Evolutionary conservation across 2,113 vertebrate species (phyloP).

Genomic region (Smithornis capensis): DNA sequence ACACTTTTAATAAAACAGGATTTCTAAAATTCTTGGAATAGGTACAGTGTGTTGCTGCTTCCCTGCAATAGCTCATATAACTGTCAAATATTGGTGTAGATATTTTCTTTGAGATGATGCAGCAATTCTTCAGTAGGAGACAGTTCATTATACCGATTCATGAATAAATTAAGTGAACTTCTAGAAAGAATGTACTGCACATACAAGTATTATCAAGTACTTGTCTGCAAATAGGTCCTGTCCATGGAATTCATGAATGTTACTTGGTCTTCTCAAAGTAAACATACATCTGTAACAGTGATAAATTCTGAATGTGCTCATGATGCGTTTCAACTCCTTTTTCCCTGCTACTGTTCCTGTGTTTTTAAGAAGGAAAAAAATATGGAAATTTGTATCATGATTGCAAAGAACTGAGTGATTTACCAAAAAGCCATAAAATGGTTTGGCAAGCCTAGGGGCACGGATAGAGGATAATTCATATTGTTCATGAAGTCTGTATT

Average conservation of each 20-base stretch:
- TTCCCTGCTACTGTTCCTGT: not conserved
- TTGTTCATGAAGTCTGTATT: not conserved
- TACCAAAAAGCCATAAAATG: conserved; percentile 23
- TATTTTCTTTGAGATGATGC: conserved; percentile 19
- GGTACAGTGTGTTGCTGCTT: conserved; percentile 45
- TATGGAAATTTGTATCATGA: not conserved
- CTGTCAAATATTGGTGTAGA: conserved; percentile 7
- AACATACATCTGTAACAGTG: conserved; percentile 31
- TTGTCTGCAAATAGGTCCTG: conserved; percentile 22
- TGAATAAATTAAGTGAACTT: not conserved
- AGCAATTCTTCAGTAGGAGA: conserved; percentile 18
- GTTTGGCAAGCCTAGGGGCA: not conserved
- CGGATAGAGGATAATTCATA: not conserved
- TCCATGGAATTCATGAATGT: conserved; percentile 30
- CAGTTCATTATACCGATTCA: not conserved
- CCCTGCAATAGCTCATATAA: not conserved
- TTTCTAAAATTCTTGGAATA: conserved; percentile 47
- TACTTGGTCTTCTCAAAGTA: conserved; percentile 21
- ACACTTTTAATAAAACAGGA: conserved; percentile 66
- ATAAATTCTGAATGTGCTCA: conserved; percentile 40
- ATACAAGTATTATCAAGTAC: conserved; percentile 23
- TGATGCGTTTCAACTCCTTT: not conserved
- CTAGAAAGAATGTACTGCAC: conserved; percentile 10
- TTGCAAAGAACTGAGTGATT: conserved; percentile 25
- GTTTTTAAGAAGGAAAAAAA: conserved; percentile 1